Percentiles rank a stretch among this genome's conserved stretches.
phyloP scores from a whole-genome alignment of 2,888 invertebrate species.

The Coleophora flavipennella region DNA sequence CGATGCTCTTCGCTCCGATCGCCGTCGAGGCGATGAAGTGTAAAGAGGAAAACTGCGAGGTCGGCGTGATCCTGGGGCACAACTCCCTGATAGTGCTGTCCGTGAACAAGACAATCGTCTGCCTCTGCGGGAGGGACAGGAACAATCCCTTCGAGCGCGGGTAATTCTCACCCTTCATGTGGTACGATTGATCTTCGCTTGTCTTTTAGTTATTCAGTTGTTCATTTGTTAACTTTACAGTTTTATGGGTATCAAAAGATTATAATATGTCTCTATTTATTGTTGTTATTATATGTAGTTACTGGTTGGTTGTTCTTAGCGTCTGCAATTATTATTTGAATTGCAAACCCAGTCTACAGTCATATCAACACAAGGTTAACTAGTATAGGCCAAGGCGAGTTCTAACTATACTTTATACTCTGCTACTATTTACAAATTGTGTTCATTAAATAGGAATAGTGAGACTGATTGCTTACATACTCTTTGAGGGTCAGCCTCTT shows the following conservation, averaged over 20 bases:
- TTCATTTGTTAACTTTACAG: too few relatives aligned
- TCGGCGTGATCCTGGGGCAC: conserved; percentile 67
- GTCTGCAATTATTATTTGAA: not conserved
- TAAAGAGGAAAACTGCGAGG: conserved; percentile 72
- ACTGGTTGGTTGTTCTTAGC: too few relatives aligned
- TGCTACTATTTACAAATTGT: too few relatives aligned
- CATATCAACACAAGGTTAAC: not conserved
- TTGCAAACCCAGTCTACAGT: not conserved
- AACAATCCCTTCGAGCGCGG: conserved; percentile 67
- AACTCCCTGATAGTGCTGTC: conserved; percentile 68
- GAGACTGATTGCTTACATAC: too few relatives aligned
- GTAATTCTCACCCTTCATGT: conserved; percentile 50
- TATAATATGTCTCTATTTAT: too few relatives aligned
- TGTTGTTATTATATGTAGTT: too few relatives aligned
- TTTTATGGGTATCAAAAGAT: too few relatives aligned
- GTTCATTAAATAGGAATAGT: too few relatives aligned
- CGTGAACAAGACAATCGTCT: conserved; percentile 68
- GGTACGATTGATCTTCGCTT: too few relatives aligned
- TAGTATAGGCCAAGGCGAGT: conserved; percentile 2
- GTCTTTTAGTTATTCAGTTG: too few relatives aligned
- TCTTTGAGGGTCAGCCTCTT: too few relatives aligned
- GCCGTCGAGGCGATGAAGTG: conserved; percentile 72
- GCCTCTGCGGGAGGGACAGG: conserved; percentile 64
- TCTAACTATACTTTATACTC: too few relatives aligned
- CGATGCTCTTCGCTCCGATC: conserved; percentile 70